Evolutionary conservation across 2,888 invertebrate species (phyloP).

Genomic region (Endotricha flammealis): DNA sequence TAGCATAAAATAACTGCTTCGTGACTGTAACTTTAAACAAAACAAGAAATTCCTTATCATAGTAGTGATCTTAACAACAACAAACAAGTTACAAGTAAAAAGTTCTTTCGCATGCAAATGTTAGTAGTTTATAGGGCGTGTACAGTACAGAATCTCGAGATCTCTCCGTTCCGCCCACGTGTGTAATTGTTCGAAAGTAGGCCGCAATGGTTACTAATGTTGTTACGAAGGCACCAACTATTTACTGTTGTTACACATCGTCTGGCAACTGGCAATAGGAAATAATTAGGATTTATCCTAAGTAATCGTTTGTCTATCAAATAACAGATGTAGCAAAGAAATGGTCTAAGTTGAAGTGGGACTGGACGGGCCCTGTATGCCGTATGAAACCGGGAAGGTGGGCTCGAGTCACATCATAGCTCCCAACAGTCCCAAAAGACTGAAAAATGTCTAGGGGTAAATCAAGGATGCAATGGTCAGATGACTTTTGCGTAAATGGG

Average conservation of each 20-base stretch:
- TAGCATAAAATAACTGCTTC: too few species aligned
- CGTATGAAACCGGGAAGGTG: too few species aligned
- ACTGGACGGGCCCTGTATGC: too few species aligned
- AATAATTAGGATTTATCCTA: background rate
- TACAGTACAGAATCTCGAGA: constrained; percentile 23
- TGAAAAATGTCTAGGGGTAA: too few species aligned
- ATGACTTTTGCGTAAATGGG: too few species aligned
- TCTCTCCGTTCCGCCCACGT: constrained; percentile 37
- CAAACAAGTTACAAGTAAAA: background rate
- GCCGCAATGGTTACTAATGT: constrained; percentile 17
- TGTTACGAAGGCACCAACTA: background rate
- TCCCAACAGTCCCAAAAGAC: too few species aligned
- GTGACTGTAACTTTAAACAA: too few species aligned
- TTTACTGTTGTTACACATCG: constrained; percentile 7
- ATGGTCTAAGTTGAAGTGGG: too few species aligned
- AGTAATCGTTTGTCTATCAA: too few species aligned
- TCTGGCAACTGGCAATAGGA: constrained; percentile 1
- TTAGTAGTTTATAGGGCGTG: constrained; percentile 22
- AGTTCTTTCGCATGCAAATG: constrained; percentile 19
- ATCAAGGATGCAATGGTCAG: too few species aligned
- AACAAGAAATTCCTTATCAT: background rate
- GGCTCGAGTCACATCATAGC: too few species aligned
- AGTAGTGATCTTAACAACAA: background rate
- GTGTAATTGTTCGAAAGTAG: constrained; percentile 49
- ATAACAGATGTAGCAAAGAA: too few species aligned